These are phyloP conservation scores for Sarcophaga caerulescens DNA, from an alignment of 2,888 invertebrate species.

Conservation along the genomic window DNA sequence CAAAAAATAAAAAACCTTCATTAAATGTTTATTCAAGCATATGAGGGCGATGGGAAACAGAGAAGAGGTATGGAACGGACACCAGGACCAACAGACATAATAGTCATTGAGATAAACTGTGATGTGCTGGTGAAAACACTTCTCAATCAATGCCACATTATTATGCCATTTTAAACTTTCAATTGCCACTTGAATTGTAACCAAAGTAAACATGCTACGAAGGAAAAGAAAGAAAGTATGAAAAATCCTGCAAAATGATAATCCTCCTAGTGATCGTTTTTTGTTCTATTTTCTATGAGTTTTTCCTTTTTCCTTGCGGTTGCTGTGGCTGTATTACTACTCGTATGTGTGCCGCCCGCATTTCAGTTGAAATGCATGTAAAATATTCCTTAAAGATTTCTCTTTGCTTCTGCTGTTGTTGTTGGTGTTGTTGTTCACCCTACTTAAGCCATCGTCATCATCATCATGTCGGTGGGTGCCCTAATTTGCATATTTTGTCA, in stretches of 20 bases:
- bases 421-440: slow-evolving; percentile 21
- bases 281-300: slow-evolving; percentile 19
- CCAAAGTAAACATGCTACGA: slow-evolving; percentile 7
- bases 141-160: slow-evolving; percentile 63
- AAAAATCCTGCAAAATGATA: slow-evolving; percentile 46
- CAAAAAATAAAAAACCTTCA: slow-evolving; percentile 29
- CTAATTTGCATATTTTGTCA: slow-evolving; percentile 61
- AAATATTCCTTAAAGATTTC: slow-evolving; percentile 31
- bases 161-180: slow-evolving; percentile 60
- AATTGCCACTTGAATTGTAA: slow-evolving; percentile 50
- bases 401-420: not conserved
- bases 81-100: not conserved
- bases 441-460: not conserved
- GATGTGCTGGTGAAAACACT: slow-evolving; percentile 46
- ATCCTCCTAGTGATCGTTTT: slow-evolving; percentile 63
- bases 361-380: slow-evolving; percentile 33
- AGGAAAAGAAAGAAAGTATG: not conserved
- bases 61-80: not conserved
- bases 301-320: not conserved
- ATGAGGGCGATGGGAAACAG: slow-evolving; percentile 17
- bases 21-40: slow-evolving; percentile 60
- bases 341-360: slow-evolving; percentile 45
- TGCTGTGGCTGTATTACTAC: not conserved
- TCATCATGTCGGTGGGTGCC: slow-evolving; percentile 25
- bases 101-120: slow-evolving; percentile 18